phyloP scores from a whole-genome alignment of 2,888 invertebrate species.

The Disparrhopalites patrizii region DNA sequence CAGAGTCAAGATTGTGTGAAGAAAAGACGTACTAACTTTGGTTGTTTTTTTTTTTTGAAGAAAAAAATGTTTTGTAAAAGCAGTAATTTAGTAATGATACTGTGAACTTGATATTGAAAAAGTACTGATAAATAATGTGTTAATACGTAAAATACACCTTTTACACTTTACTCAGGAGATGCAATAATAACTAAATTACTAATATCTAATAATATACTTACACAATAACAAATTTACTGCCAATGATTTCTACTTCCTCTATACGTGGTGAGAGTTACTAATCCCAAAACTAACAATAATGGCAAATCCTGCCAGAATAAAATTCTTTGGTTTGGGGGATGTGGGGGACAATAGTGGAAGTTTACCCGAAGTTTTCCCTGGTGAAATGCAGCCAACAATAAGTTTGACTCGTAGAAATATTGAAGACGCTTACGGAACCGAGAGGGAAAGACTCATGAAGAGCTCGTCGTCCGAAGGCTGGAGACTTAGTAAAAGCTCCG shows the following conservation, averaged over 20 bases:
- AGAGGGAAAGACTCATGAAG: constrained; percentile 18
- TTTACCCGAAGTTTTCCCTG: constrained; percentile 7
- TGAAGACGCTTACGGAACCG: constrained; percentile 13
- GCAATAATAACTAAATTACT: not conserved
- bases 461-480: constrained; percentile 37
- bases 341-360: constrained; percentile 15
- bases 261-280: not conserved
- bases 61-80: too few species aligned
- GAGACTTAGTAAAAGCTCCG: constrained; percentile 45
- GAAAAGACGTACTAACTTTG: too few species aligned
- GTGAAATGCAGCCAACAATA: not conserved
- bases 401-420: not conserved
- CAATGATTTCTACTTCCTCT: not conserved
- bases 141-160: too few species aligned
- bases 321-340: constrained; percentile 15
- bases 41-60: too few species aligned
- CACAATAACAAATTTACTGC: too few species aligned
- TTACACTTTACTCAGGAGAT: too few species aligned
- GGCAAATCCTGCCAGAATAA: constrained; percentile 25
- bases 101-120: too few species aligned
- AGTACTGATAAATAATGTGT: too few species aligned
- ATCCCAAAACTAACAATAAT: not conserved
- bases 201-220: not conserved
- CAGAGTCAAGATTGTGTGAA: too few species aligned
- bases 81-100: too few species aligned